Evolutionary conservation across 2,113 vertebrate species (phyloP).

Genomic region (Pelmatolapia mariae): DNA sequence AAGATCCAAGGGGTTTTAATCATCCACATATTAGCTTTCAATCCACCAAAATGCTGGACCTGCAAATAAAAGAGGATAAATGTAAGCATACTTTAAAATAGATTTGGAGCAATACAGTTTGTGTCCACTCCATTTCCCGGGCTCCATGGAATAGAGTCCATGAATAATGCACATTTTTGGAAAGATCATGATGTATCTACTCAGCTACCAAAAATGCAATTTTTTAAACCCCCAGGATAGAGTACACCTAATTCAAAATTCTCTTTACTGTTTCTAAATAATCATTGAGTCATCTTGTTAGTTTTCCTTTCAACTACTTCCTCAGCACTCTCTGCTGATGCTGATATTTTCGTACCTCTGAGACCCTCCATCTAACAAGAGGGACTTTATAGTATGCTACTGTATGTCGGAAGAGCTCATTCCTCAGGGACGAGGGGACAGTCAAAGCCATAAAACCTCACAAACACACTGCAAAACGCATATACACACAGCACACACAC

Average conservation of each 20-base stretch:
- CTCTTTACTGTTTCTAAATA: slow-evolving; percentile 54
- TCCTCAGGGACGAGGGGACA: slow-evolving; percentile 20
- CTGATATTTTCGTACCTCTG: slow-evolving; percentile 22
- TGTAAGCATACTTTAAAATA: not conserved
- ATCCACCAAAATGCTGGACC: slow-evolving; percentile 27
- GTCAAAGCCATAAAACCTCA: not conserved
- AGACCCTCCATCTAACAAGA: slow-evolving; percentile 36
- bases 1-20: slow-evolving; percentile 43
- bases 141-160: not conserved
- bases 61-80: slow-evolving; percentile 40
- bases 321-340: slow-evolving; percentile 34
- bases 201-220: slow-evolving; percentile 6
- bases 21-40: slow-evolving; percentile 54
- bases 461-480: not conserved
- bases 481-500: not conserved
- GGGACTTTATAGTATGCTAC: not conserved
- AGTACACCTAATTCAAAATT: slow-evolving; percentile 43
- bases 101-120: slow-evolving; percentile 3
- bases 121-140: not conserved
- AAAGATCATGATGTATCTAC: slow-evolving; percentile 24
- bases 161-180: slow-evolving; percentile 38
- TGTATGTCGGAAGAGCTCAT: not conserved
- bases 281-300: slow-evolving; percentile 54
- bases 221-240: slow-evolving; percentile 32
- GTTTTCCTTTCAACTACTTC: slow-evolving; percentile 34